Evolutionary conservation across 1,140 invertebrate species (phyloP).

Genomic region (Conus ventricosus): DNA sequence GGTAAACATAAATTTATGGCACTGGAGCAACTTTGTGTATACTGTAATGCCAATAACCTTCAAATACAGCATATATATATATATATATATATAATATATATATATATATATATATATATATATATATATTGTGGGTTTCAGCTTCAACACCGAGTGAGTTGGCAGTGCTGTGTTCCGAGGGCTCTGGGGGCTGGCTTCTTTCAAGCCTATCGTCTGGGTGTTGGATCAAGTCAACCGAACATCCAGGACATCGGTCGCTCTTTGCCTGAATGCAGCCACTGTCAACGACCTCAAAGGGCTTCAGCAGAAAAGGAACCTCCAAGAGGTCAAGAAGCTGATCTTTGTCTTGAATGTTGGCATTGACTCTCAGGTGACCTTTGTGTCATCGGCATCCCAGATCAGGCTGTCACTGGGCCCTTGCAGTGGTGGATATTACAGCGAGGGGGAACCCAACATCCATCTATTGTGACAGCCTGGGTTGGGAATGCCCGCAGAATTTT

Average conservation of each 20-base stretch:
- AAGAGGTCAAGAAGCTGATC: background rate
- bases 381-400: background rate
- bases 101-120: too few species aligned
- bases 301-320: background rate
- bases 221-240: background rate
- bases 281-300: slow-evolving; percentile 12
- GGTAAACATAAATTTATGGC: too few species aligned
- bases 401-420: slow-evolving; percentile 8
- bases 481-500: background rate
- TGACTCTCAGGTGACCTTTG: background rate
- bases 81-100: too few species aligned
- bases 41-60: too few species aligned
- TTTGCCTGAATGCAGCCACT: background rate
- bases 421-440: background rate
- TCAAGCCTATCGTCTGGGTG: slow-evolving; percentile 1
- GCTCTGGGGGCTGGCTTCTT: background rate
- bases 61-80: too few species aligned
- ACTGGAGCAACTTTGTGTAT: too few species aligned
- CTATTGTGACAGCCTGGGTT: slow-evolving; percentile 9
- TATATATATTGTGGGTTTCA: background rate
- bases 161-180: too few species aligned
- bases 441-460: background rate
- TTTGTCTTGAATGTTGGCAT: background rate
- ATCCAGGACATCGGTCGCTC: background rate
- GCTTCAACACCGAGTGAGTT: background rate